Percentiles rank a stretch among this genome's conserved stretches.
Evolutionary conservation across 2,888 invertebrate species (phyloP).

Genomic region (Sphaerophoria rueppellii): DNA sequence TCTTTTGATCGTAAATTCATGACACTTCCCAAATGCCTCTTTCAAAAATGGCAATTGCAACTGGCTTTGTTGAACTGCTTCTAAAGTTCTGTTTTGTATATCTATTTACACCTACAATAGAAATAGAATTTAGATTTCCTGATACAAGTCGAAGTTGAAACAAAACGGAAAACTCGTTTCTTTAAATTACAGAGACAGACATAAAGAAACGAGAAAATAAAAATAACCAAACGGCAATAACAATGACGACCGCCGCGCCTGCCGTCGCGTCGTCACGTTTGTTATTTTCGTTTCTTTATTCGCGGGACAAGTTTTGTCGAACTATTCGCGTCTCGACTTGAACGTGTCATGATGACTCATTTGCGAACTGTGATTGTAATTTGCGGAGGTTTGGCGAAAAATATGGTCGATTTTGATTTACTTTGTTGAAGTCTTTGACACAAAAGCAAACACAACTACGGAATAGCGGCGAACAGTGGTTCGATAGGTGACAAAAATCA

Average conservation of each 20-base stretch:
- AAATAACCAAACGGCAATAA: conserved; percentile 45
- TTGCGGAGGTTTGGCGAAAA: no score
- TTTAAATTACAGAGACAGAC: conserved; percentile 1
- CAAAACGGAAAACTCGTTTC: conserved; percentile 58
- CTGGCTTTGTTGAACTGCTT: neutral
- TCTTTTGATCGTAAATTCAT: conserved; percentile 39
- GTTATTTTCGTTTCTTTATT: conserved; percentile 11
- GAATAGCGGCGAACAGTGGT: no score
- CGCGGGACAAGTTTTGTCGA: conserved; percentile 53
- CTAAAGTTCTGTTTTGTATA: conserved; percentile 4
- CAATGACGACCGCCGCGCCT: no score
- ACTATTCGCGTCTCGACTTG: conserved; percentile 48
- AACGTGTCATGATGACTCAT: conserved; percentile 34
- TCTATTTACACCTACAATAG: conserved; percentile 55
- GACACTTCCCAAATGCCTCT: neutral
- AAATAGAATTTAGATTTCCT: conserved; percentile 8
- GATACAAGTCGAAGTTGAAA: conserved; percentile 11
- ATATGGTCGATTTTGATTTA: no score
- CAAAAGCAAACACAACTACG: no score
- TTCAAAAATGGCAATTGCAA: conserved; percentile 28
- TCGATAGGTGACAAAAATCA: no score
- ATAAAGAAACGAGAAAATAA: conserved; percentile 1
- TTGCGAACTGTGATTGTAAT: neutral
- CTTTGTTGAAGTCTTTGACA: no score
- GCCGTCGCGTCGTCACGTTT: conserved; percentile 44